phyloP scores from a whole-genome alignment of 2,113 vertebrate species.

The Dasyurus viverrinus region DNA sequence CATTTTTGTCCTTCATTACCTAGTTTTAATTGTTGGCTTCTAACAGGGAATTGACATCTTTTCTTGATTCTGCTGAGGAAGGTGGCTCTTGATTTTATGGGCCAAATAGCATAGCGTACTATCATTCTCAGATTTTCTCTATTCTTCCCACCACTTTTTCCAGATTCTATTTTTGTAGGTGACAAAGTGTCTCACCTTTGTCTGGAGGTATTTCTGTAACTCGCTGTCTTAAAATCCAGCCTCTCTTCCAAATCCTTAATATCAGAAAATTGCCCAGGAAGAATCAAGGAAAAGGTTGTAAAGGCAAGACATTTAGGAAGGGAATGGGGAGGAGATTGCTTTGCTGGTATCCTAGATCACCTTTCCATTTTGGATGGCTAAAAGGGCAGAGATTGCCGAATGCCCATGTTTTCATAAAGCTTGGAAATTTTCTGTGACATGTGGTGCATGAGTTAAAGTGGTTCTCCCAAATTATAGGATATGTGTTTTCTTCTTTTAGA shows the following conservation, averaged over 20 bases:
- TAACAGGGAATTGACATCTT: constrained; percentile 66
- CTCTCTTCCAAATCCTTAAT: constrained; percentile 11
- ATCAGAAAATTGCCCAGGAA: background rate
- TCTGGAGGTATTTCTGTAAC: rapidly evolving
- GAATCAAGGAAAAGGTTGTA: background rate
- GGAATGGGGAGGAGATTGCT: background rate
- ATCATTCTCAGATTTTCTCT: background rate
- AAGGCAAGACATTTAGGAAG: background rate
- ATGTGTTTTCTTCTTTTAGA: constrained; percentile 4
- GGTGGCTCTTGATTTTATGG: constrained; percentile 62
- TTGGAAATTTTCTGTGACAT: background rate
- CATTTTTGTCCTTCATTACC: constrained; percentile 78
- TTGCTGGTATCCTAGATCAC: background rate
- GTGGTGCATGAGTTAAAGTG: constrained; percentile 36
- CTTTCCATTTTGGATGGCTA: background rate
- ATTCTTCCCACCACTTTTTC: background rate
- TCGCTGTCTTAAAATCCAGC: background rate
- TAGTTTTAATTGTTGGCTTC: constrained; percentile 78
- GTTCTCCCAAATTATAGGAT: constrained; percentile 40
- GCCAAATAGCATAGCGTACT: background rate
- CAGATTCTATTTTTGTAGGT: background rate
- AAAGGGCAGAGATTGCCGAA: background rate
- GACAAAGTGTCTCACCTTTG: background rate
- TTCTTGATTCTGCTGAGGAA: constrained; percentile 64
- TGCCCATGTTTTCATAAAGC: background rate